A percentile compares a stretch with the other conserved stretches of the same genome.
Evolutionary conservation across 2,113 vertebrate genomes (phyloP).

Genomic region (Melierax canorus): DNA sequence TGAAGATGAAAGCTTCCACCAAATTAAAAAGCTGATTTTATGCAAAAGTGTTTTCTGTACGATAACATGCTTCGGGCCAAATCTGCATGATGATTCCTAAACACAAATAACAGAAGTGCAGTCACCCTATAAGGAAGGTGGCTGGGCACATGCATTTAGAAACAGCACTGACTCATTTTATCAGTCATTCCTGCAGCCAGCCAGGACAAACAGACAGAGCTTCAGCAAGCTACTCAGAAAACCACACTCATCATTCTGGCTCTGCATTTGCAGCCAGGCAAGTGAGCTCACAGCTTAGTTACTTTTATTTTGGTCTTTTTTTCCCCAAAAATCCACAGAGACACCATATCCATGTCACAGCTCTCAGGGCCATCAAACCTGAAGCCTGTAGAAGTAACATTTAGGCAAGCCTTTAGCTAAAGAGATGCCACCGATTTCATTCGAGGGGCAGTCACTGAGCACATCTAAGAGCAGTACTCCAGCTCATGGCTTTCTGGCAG

Average conservation of each 20-base stretch:
- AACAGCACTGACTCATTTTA: not conserved
- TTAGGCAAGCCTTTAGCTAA: not conserved
- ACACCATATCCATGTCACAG: not conserved
- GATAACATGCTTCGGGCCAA: not conserved
- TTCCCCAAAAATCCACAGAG: not conserved
- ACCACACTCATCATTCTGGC: not conserved
- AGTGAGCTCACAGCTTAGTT: not conserved
- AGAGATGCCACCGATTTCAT: not conserved
- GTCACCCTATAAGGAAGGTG: not conserved
- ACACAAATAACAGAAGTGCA: not conserved
- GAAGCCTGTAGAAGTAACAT: not conserved
- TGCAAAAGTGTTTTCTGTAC: not conserved
- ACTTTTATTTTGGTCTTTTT: not conserved
- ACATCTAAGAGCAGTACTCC: not conserved
- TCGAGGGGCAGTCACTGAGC: not conserved
- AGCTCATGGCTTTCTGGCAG: not conserved
- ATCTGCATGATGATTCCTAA: not conserved
- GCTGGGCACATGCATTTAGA: rapidly evolving
- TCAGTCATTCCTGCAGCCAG: not conserved
- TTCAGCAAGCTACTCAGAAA: not conserved
- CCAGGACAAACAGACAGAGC: not conserved
- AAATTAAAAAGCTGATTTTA: not conserved
- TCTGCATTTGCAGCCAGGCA: not conserved
- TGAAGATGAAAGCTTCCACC: not conserved
- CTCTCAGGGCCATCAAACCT: not conserved